A percentile compares a stretch with the other conserved stretches of the same genome.
phyloP scores from a whole-genome alignment of 2,888 invertebrate genomes.

The Hirtodrosophila alboralis region DNA sequence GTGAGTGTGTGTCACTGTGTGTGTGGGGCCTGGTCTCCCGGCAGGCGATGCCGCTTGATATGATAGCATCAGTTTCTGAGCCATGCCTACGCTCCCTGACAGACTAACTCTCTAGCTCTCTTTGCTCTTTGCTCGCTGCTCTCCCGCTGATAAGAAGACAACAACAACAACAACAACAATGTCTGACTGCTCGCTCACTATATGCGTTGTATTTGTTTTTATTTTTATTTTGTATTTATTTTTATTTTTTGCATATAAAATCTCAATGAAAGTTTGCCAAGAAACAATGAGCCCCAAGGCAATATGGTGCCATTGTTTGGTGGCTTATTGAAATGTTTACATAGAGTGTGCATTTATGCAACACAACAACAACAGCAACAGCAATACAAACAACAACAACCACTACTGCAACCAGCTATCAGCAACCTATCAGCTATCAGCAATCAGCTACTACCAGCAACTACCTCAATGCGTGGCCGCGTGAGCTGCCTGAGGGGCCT shows the following conservation, averaged over 20 bases:
- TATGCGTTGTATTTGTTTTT: slow-evolving; percentile 31
- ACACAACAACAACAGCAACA: slow-evolving; percentile 24
- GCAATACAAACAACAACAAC: slow-evolving; percentile 13
- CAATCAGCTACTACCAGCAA: slow-evolving; percentile 10
- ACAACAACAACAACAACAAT: slow-evolving; percentile 31
- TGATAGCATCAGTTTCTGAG: slow-evolving; percentile 44
- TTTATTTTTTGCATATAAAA: slow-evolving; percentile 64
- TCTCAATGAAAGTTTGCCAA: slow-evolving; percentile 74
- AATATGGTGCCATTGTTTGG: slow-evolving; percentile 51
- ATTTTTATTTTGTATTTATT: slow-evolving; percentile 17
- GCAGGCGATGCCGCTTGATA: slow-evolving; percentile 55
- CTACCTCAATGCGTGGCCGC: slow-evolving; percentile 57
- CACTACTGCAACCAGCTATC: slow-evolving; percentile 23
- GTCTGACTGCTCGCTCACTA: slow-evolving; percentile 26
- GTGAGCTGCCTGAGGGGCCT: slow-evolving; percentile 47
- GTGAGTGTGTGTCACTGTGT: slow-evolving; percentile 32
- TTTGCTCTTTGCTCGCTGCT: slow-evolving; percentile 30
- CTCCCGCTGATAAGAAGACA: slow-evolving; percentile 69
- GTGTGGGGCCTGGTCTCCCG: slow-evolving; percentile 60
- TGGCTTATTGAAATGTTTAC: slow-evolving; percentile 67
- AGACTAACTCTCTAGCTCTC: slow-evolving; percentile 1
- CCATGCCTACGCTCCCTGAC: slow-evolving; percentile 24
- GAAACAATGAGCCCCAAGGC: slow-evolving; percentile 67
- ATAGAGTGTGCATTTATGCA: slow-evolving; percentile 51
- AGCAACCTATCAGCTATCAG: slow-evolving; percentile 14